A percentile compares a stretch with the other conserved stretches of the same genome.
These are phyloP conservation scores for Brachypteracias leptosomus DNA, from an alignment of 2,113 vertebrate genomes.

Conservation along the genomic window DNA sequence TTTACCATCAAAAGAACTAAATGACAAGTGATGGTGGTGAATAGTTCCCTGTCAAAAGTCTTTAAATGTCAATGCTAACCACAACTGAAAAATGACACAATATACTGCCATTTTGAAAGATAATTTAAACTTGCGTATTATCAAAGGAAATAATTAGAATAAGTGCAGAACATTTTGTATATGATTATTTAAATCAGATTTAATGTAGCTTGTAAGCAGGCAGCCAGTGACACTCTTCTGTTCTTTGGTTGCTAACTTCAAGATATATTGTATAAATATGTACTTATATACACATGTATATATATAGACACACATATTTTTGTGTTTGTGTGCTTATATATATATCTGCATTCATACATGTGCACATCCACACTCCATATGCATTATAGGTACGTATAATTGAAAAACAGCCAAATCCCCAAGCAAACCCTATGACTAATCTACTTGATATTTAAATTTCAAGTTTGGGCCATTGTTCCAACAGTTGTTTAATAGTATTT, in stretches of 20 bases:
- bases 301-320: neutral
- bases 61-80: neutral
- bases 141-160: neutral
- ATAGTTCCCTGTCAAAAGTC: neutral
- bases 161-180: neutral
- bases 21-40: neutral
- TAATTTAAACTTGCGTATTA: neutral
- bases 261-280: neutral
- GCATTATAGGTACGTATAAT: neutral
- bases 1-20: neutral
- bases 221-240: neutral
- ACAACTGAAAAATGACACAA: neutral
- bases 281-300: too few species aligned
- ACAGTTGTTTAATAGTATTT: neutral
- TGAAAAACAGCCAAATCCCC: neutral
- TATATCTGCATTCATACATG: neutral
- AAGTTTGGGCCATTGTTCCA: neutral
- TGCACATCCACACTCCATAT: neutral
- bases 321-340: rapidly evolving
- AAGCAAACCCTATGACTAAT: neutral
- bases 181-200: neutral
- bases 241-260: neutral
- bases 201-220: neutral
- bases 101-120: neutral
- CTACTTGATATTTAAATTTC: neutral